Evolutionary conservation across 2,888 invertebrate genomes (phyloP), one percentile per base, ranked within the genome.

Genomic region (Trachelus iudaicus): DNA sequence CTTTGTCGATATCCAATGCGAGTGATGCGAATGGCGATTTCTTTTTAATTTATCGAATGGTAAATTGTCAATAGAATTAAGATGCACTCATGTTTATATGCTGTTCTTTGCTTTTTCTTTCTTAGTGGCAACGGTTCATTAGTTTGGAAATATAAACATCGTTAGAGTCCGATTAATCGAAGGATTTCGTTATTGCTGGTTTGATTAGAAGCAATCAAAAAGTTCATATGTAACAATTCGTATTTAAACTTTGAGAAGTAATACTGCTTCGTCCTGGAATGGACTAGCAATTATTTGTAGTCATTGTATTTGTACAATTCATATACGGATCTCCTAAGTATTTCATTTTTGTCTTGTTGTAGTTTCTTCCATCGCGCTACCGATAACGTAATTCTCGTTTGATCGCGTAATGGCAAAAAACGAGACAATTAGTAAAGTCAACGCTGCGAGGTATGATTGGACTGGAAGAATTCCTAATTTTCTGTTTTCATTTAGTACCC

Each of bases 131-230:
- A 74, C 37, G 74, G 23, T 34, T 74, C 30, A n/a, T 74, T 33
- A 74, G 31, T 74, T 74, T 34, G 74, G 23, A 74, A 74, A 35
- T 74, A 74, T 34, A 35, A 74, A 74, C 23, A 35, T 34, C 23
- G 37, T 74, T 74, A 74, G 34, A 34, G 74, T 74, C 74, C 34
- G 74, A 74, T 74, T 74, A 74, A 74, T 34, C 74, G 30, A 35
- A 34, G 33, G 30, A 74, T 34, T 74, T 35, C 34, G 34, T 74
- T 74, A 74, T 74, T 74, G 74, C 74, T 74, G 74, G 74, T 74
- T 74, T 74, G 34, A 34, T 71, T 56, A 56, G 23, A 56, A 56
- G 56, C 56, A 56, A 56, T 56, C 56, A 56, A 56, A 23, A 56
- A 56, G 56, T 56, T 56, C 23, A 56, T 56, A 56, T 56, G 23